A percentile compares a stretch with the other conserved stretches of the same genome.
Evolutionary conservation across 2,888 invertebrate species (phyloP).

Genomic region (Pimpla rufipes): DNA sequence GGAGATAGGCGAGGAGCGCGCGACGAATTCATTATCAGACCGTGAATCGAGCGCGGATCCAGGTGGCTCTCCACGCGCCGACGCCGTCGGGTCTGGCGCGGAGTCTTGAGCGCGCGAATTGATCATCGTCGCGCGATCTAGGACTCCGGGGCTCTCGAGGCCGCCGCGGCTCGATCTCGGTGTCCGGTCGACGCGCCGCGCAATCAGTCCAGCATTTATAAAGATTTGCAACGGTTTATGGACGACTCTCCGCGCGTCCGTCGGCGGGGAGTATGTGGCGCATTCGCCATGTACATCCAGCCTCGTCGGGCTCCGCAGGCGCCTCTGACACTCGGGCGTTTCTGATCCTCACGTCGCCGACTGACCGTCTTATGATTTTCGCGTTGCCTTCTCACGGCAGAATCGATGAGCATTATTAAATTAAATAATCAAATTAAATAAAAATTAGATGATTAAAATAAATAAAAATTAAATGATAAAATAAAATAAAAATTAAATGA

Average conservation of each 20-base stretch:
- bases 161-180: slow-evolving; percentile 36
- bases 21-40: slow-evolving; percentile 56
- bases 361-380: neutral
- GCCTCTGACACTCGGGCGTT: neutral
- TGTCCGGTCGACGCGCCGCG: slow-evolving; percentile 8
- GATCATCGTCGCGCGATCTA: slow-evolving; percentile 46
- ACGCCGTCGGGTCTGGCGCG: slow-evolving; percentile 14
- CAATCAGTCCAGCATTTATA: slow-evolving; percentile 20
- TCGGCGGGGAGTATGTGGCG: slow-evolving; percentile 21
- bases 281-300: slow-evolving; percentile 18
- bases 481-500: too few relatives aligned
- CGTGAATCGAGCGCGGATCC: slow-evolving; percentile 63
- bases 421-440: neutral
- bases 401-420: neutral
- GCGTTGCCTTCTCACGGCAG: neutral
- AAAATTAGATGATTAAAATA: neutral
- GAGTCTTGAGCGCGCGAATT: slow-evolving; percentile 55
- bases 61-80: slow-evolving; percentile 41
- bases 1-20: slow-evolving; percentile 21
- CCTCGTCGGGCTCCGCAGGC: slow-evolving; percentile 31
- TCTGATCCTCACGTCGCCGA: neutral
- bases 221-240: slow-evolving; percentile 56
- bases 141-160: slow-evolving; percentile 53
- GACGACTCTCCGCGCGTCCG: slow-evolving; percentile 36
- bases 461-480: too few relatives aligned